Percentiles rank a stretch among this genome's conserved stretches.
Evolutionary conservation across 1,140 invertebrate species (phyloP).

Genomic region (Lepeophtheirus salmonis): DNA sequence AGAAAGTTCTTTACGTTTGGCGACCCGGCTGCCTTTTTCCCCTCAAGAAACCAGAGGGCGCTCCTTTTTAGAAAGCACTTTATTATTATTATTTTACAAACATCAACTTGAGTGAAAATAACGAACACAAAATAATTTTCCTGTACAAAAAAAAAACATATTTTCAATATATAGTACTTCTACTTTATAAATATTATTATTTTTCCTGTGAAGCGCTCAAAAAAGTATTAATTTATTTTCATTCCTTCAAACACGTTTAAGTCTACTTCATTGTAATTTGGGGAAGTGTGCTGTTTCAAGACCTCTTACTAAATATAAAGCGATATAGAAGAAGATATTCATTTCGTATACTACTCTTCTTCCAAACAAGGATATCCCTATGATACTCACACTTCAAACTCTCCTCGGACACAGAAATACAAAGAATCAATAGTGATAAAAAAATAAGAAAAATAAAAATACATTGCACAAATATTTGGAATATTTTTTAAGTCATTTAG

Average conservation of each 20-base stretch:
- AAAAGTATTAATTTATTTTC: background rate
- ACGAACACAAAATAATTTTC: background rate
- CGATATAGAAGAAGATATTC: background rate
- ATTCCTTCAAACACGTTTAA: background rate
- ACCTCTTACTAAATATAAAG: background rate
- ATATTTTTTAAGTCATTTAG: too few species aligned
- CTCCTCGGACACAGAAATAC: too few species aligned
- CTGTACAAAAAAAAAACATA: background rate
- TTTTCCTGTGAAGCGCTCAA: background rate
- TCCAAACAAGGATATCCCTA: too few species aligned
- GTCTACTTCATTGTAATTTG: too few species aligned
- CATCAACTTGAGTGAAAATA: background rate
- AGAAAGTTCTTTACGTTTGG: background rate
- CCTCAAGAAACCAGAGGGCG: too few species aligned
- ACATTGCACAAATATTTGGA: too few species aligned
- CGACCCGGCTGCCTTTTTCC: too few species aligned
- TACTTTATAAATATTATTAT: background rate
- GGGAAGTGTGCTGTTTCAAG: background rate
- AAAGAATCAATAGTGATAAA: too few species aligned
- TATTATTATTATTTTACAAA: slow-evolving; percentile 1
- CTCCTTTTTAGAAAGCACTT: background rate
- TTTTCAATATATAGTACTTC: background rate
- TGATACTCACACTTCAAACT: too few species aligned
- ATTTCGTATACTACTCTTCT: background rate
- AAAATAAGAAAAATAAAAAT: too few species aligned